Percentiles rank a stretch among this genome's conserved stretches.
Evolutionary conservation across 2,113 vertebrate genomes (phyloP).

Genomic region (Chionis minor): DNA sequence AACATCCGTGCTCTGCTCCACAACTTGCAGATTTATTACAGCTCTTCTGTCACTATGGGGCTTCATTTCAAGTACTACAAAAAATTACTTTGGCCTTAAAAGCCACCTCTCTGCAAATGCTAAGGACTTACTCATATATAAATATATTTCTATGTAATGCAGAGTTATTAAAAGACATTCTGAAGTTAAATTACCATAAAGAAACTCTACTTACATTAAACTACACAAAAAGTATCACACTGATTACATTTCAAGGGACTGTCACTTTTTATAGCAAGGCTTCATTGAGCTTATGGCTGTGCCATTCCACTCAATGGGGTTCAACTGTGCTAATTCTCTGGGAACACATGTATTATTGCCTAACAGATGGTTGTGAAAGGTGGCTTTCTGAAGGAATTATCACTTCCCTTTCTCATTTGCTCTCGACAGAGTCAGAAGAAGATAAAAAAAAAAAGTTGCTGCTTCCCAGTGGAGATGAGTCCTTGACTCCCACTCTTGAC

Average conservation of each 20-base stretch:
- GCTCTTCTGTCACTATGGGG: not conserved
- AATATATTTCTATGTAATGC: not conserved
- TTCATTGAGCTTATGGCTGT: not conserved
- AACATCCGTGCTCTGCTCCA: not conserved
- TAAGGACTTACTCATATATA: not conserved
- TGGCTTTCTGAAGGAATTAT: conserved; percentile 49
- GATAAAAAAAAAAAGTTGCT: not conserved
- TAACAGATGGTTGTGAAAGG: conserved; percentile 48
- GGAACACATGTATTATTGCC: conserved; percentile 17
- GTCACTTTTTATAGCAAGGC: not conserved
- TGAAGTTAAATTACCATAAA: not conserved
- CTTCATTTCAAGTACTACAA: not conserved
- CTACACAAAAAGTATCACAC: not conserved
- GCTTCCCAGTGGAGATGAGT: not conserved
- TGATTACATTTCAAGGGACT: not conserved
- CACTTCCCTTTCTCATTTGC: conserved; percentile 12
- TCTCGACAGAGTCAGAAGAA: not conserved
- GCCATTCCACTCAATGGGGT: not conserved
- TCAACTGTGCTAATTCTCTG: conserved; percentile 17
- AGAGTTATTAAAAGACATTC: not conserved
- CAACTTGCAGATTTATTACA: not conserved
- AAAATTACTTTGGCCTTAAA: not conserved
- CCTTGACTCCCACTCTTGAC: not conserved
- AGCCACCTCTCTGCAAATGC: not conserved
- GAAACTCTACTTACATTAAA: not conserved